Evolutionary conservation across 2,797 vertebrate species (phyloP).

Genomic region (Amphiprion clarkii): DNA sequence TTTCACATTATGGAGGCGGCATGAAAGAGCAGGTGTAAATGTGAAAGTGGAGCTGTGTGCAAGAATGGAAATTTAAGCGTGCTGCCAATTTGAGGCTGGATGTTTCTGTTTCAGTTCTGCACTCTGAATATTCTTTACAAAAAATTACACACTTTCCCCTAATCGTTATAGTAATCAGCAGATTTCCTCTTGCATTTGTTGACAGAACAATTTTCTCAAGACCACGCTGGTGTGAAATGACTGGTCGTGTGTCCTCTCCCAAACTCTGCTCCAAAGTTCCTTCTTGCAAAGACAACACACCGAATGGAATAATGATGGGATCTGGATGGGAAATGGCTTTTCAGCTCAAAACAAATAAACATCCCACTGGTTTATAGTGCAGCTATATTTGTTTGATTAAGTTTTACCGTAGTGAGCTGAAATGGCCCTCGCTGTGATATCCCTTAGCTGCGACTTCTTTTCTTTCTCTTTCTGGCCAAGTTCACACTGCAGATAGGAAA

Average conservation of each 20-base stretch:
- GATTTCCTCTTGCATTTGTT: neutral
- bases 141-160: neutral
- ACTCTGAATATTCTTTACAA: slow-evolving; percentile 18
- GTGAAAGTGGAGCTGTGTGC: slow-evolving; percentile 18
- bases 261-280: slow-evolving; percentile 35
- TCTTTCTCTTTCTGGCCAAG: slow-evolving; percentile 1
- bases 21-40: slow-evolving; percentile 55
- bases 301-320: slow-evolving; percentile 41
- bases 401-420: slow-evolving; percentile 44
- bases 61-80: slow-evolving; percentile 18
- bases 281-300: slow-evolving; percentile 38
- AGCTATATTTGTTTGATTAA: slow-evolving; percentile 67
- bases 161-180: neutral
- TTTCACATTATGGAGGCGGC: slow-evolving; percentile 54
- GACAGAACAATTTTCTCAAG: slow-evolving; percentile 8
- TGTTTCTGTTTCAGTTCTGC: slow-evolving; percentile 20
- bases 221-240: slow-evolving; percentile 28
- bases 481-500: slow-evolving; percentile 47
- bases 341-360: slow-evolving; percentile 68
- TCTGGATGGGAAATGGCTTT: slow-evolving; percentile 61
- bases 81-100: slow-evolving; percentile 22
- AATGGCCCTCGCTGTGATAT: slow-evolving; percentile 29
- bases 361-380: slow-evolving; percentile 51
- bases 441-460: slow-evolving; percentile 31
- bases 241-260: slow-evolving; percentile 28